Base-by-base conservation (phyloP, 1,140 invertebrate genomes). In the Zaprionus camerounensis region DNA sequence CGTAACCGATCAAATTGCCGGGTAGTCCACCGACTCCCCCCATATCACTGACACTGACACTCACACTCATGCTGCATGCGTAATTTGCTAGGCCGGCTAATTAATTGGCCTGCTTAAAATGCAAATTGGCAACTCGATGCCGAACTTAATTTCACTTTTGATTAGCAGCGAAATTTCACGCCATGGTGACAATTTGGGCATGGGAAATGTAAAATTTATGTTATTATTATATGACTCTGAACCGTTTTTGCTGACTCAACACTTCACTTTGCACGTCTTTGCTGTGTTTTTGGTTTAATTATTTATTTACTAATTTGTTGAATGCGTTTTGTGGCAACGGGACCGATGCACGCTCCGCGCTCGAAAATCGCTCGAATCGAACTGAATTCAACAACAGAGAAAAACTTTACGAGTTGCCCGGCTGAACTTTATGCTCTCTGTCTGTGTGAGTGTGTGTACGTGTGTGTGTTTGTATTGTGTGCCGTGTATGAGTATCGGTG, bases 281-380 rank as follows among this genome's bases (percentile, higher is more conserved):
- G 22, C 66, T 73, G 24, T 66, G 36, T 63, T 49, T 74, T 20
- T 20, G 20, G 58, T 78, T 75, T 80, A 56, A 61, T 72, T 65
- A 57, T 51, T 51, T 73, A 58, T 58, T 55, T 49, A 46, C 41
- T 41, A 22, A n/a, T 38, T 63, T 66, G 34, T 58, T 76, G 38
- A 51, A 26, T 66, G 36, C 22, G 53, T 66, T 80, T 80, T 44
- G 65, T 24, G 56, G 63, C 41, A 61, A 71, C 66, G 63, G 69
- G 64, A 58, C 70, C 51, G 70, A 34, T 80, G 56, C 53, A 81
- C 75, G 83, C 76, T 88, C 88, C 87, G 78, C 83, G 81, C 88
- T 81, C 88, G 72, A 91, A 91, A 91, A 88, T 83, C 80, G 83
- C 81, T 81, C 87, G 79, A 91, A 91, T 91, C 87, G 81, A 87